Evolutionary conservation across 1,140 invertebrate species (phyloP), one percentile per base, ranked within the genome.

Genomic region (Lasioglossum baleicum): DNA sequence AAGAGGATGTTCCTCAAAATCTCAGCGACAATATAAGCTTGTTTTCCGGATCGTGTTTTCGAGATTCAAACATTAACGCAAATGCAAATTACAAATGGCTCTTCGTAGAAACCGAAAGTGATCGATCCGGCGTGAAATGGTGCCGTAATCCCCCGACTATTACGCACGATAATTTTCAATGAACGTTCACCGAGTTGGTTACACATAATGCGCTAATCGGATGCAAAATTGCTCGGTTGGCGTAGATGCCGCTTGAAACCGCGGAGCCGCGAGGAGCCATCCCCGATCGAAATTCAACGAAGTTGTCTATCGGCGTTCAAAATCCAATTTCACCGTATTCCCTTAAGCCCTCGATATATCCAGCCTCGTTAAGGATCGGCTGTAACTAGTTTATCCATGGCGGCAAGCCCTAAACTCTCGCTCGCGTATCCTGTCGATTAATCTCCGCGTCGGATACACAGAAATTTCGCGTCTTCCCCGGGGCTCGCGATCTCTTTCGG

Each of bases 371-470:
- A 63, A 76, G 74, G 13, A 76, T 40, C 64, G 31, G 51, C 20
- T 13, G 53, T 71, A 56, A 66, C 70, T 44, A 73, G 69, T 73
- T 73, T 79, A 73, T 17, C 67, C 3, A 20, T n/a, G 44, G 7
- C 44, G 35, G 35, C 17, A 8, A 61, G n/a, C 26, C 69, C 61
- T 13, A 64, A 35, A 70, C n/a, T 71, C 20, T 42, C 64, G 35
- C 64, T 10, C n/a, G 17, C 64, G 42, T 66, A n/a, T 42, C 22
- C 7, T 20, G 5, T 26, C 26, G 44, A 70, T 77, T 77, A 77
- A 63, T 71, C 44, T 58, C 22, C 70, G 35, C 35, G 6, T 13
- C 31, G 58, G 22, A 11, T 56, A 40, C 63, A 42, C 53, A 35
- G 31, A 42, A 64, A 66, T 66, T 66, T 66, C 64, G 48, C 65